Evolutionary conservation across 2,113 vertebrate species (phyloP), one percentile per base, ranked within the genome.

Genomic region (Tinamus guttatus): DNA sequence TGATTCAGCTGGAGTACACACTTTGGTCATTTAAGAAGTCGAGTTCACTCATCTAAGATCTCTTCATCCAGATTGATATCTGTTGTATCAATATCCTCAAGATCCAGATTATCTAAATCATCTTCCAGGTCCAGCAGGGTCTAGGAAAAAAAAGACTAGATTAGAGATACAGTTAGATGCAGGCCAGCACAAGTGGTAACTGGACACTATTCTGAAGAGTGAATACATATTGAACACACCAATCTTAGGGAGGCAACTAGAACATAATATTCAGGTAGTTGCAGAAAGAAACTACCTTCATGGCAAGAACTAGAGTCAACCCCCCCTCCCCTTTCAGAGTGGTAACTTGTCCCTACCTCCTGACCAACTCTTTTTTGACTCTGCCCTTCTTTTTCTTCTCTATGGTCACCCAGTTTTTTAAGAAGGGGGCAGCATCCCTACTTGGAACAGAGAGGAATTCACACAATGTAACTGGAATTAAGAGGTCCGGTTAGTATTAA

Each of bases 11-110:
- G 32, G 70, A 85, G 92, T 87, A 90, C 73, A 5, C 30, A 63
- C 52, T 97, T 96, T 96, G 95, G 91, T 98, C 65, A 81, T 87
- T 67, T 95, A 90, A 96, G 79, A 76, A 28, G 34, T 54, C 64
- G 27, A 9, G 15, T 90, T 98, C 97, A 99, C 59, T 99, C 98
- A 84, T 98, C 98, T 94, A 98, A 96, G 96, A 99, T 99, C 77
- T 99, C 99, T 91, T 99, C 99, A 93, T 99, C 99, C 47, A 99
- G 97, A 94, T 99, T 99, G 92, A 99, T 98, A 87, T 99, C 99
- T 95, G 99, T 98, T 95, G 99, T 99, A 95, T 99, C 99, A 52
- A 99, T 99, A 96, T 99, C 99, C 25, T 99, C 99, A 93, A 99
- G 97, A 71, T 99, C 99, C 98, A 99, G 97, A 97, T 99, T 99